These are phyloP conservation scores for Chlamydotis undulata DNA, from an alignment of 2,113 vertebrate species.

Conservation along the genomic window DNA sequence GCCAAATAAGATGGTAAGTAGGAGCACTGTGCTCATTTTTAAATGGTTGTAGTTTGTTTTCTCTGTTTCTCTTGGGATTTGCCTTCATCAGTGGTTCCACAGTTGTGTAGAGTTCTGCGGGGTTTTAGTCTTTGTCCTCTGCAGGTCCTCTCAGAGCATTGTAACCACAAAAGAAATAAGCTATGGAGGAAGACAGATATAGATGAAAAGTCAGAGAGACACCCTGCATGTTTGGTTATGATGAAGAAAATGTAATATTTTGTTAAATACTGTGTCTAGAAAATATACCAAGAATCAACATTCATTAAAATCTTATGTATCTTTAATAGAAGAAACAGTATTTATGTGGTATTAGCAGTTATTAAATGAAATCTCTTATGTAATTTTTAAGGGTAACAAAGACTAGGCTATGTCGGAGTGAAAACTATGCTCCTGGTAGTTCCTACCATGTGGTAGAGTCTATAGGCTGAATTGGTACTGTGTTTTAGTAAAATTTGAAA, in stretches of 20 bases:
- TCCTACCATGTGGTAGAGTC: background rate
- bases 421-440: background rate
- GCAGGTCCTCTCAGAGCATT: background rate
- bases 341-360: background rate
- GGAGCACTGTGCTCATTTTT: background rate
- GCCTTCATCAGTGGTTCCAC: background rate
- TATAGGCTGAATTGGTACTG: background rate
- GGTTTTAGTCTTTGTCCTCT: background rate
- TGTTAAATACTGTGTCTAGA: background rate
- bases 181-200: background rate
- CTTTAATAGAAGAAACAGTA: conserved; percentile 17
- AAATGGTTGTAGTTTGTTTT: background rate
- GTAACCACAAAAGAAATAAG: background rate
- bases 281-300: background rate
- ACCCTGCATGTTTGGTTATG: background rate
- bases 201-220: background rate
- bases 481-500: background rate
- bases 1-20: background rate
- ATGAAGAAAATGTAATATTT: background rate
- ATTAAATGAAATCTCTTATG: background rate
- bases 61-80: background rate
- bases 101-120: background rate
- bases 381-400: background rate
- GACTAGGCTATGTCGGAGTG: background rate
- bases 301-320: background rate